Percentiles rank a stretch among this genome's conserved stretches.
Evolutionary conservation across 1,140 invertebrate genomes (phyloP).

Genomic region (Trichoplusia ni): DNA sequence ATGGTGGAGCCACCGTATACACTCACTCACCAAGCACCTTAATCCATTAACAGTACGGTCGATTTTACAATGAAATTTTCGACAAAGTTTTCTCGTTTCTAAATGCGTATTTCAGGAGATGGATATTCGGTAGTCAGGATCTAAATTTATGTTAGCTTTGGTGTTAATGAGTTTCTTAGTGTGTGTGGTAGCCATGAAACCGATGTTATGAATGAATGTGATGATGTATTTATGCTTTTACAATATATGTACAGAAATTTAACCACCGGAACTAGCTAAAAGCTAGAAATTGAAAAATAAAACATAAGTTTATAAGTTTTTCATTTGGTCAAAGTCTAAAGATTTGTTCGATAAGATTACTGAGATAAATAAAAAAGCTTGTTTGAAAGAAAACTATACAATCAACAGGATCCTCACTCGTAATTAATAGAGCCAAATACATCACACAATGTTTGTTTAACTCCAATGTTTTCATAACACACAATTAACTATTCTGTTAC

Average conservation of each 20-base stretch:
- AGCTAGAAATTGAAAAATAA: too few species aligned
- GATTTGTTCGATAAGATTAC: too few species aligned
- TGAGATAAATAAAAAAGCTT: too few species aligned
- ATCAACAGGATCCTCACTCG: too few species aligned
- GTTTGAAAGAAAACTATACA: too few species aligned
- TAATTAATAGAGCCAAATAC: too few species aligned
- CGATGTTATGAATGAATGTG: not conserved
- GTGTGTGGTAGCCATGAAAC: conserved; percentile 25
- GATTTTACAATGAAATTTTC: conserved; percentile 20
- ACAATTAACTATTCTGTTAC: too few species aligned
- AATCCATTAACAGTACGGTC: conserved; percentile 24
- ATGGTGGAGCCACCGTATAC: conserved; percentile 11
- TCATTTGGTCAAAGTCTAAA: too few species aligned
- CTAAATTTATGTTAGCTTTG: conserved; percentile 26
- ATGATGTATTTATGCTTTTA: conserved; percentile 16
- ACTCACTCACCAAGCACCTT: conserved; percentile 27
- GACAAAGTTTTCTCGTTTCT: conserved; percentile 2
- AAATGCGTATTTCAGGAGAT: conserved; percentile 17
- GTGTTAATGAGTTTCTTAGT: conserved; percentile 35
- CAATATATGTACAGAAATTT: not conserved
- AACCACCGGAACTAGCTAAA: too few species aligned
- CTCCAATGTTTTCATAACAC: too few species aligned
- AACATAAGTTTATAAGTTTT: too few species aligned
- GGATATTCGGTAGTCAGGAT: conserved; percentile 16
- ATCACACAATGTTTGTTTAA: too few species aligned